phyloP scores from a whole-genome alignment of 2,113 vertebrate species.

The Eudyptes chrysolophus region DNA sequence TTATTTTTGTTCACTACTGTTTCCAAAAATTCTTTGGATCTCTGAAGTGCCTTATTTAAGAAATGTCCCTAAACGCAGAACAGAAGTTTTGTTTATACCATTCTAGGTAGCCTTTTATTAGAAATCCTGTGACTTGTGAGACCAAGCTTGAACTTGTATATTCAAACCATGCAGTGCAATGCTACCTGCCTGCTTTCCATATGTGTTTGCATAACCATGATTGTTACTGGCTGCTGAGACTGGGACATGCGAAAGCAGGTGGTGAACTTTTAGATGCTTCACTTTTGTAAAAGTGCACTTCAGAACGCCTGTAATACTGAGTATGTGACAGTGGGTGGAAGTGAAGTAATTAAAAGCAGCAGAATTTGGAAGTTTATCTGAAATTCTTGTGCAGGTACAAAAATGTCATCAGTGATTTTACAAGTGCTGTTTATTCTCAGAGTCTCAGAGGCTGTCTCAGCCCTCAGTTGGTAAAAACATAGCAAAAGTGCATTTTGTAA shows the following conservation, averaged over 20 bases:
- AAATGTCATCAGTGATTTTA: background rate
- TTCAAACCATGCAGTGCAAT: background rate
- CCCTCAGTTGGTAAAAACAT: background rate
- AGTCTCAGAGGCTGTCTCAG: background rate
- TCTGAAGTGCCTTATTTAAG: background rate
- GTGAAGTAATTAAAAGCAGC: conserved; percentile 29
- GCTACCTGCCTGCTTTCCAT: background rate
- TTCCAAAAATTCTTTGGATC: background rate
- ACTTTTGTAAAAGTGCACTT: background rate
- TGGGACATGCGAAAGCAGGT: background rate
- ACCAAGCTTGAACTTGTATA: background rate
- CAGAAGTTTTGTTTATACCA: background rate
- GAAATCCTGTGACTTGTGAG: background rate
- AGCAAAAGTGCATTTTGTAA: background rate
- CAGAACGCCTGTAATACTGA: background rate
- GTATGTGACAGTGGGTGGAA: conserved; percentile 9
- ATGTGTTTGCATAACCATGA: background rate
- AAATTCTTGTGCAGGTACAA: conserved; percentile 22
- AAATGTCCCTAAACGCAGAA: background rate
- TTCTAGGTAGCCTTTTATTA: background rate
- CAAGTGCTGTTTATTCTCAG: background rate
- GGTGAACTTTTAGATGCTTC: background rate
- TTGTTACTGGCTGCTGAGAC: background rate
- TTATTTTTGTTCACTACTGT: background rate
- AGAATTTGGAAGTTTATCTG: conserved; percentile 18